phyloP scores from a whole-genome alignment of 2,113 vertebrate genomes.

The Tylochromis polylepis region DNA sequence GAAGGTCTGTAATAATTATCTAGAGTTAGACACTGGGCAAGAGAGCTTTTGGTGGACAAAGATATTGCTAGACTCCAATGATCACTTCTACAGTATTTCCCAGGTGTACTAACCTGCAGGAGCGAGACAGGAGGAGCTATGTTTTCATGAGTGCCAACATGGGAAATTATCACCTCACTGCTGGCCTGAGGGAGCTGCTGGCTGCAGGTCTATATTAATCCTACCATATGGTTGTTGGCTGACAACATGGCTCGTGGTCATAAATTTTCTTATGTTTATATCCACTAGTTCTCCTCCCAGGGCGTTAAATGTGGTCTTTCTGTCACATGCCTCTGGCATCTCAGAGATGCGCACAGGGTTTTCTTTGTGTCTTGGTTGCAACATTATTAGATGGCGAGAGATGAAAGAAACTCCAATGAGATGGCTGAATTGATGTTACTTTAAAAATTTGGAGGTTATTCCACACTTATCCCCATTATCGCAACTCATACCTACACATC shows the following conservation, averaged over 20 bases:
- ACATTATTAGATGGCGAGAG: background rate
- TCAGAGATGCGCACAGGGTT: background rate
- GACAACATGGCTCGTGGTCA: background rate
- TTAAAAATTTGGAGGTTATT: fast-evolving
- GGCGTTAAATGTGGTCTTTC: background rate
- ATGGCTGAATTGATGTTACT: background rate
- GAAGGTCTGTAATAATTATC: slow-evolving; percentile 34
- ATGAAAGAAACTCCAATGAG: background rate
- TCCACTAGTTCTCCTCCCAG: fast-evolving
- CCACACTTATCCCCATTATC: background rate
- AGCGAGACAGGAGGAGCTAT: slow-evolving; percentile 2
- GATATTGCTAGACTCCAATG: background rate
- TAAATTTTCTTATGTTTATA: background rate
- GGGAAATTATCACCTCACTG: slow-evolving; percentile 6
- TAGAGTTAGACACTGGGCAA: background rate
- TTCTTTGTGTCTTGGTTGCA: background rate
- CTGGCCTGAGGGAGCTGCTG: background rate
- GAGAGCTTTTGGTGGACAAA: background rate
- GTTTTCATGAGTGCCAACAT: slow-evolving; percentile 11
- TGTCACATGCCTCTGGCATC: background rate
- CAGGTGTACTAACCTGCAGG: slow-evolving; percentile 37
- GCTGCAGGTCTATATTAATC: background rate
- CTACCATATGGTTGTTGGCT: background rate
- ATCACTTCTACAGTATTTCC: background rate
- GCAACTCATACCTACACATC: background rate